Base-by-base conservation (phyloP, 2,113 vertebrate genomes). In the Oriolus oriolus region DNA sequence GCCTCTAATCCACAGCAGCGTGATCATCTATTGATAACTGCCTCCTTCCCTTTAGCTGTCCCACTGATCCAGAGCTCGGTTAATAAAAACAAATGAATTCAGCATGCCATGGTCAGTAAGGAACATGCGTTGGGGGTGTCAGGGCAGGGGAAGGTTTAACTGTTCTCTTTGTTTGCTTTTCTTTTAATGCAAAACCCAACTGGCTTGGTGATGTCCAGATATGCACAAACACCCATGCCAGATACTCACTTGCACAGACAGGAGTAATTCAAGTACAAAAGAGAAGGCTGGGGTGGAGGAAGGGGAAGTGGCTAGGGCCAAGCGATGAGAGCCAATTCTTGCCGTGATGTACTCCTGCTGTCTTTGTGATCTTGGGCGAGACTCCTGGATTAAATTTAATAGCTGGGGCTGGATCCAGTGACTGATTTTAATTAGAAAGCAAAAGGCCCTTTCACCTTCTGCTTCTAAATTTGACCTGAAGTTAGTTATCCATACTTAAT, bases 11-110 rank as follows among this genome's bases (percentile, higher is more conserved):
- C 83, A 65, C 85, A 80, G 78, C 71, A 87, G 44, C 70, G n/a
- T 61, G 79, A 76, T 94, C 90, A 84, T 89, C 97, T 91, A 73
- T 94, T 96, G 94, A 95, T 95, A 92, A 84, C 28, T 68, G 70
- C 60, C 87, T 91, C 64, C 64, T 97, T 81, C 76, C 81, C 88
- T 91, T 90, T 39, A 64, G 68, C 80, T 78, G 31, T 76, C 31
- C 47, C 82, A 69, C 59, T 0, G 1, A 61, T 83, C 33, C 83
- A 64, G 47, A 77, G 83, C 52, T 83, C 74, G 81, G 69, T 81
- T 97, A 73, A 83, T 91, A 95, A 93, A 74, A 94, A 59, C 76
- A 94, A 94, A 86, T 90, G 2, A 54, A 44, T 92, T 94, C 59
- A 85, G n/a, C 61, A 54, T 64, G 77, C 50, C 27, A 3, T 28